phyloP scores from a whole-genome alignment of 92 coral and sea anemone genomes.

The Ricordea florida region DNA sequence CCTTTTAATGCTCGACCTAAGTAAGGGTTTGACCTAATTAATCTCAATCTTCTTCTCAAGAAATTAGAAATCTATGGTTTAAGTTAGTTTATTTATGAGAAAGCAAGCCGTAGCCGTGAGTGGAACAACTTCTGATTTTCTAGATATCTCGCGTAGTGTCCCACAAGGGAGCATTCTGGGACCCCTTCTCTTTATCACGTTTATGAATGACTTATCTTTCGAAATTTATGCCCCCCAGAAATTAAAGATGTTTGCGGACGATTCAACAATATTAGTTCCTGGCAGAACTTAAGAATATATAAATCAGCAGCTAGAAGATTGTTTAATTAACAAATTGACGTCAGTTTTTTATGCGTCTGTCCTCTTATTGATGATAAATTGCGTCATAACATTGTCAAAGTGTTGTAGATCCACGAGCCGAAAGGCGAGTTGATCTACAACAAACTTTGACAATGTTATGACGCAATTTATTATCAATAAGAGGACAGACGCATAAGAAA shows the following conservation, averaged over 20 bases:
- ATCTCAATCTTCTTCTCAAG: neutral
- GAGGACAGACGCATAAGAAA: too few relatives aligned
- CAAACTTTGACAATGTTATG: too few relatives aligned
- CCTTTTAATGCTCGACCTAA: constrained; percentile 1
- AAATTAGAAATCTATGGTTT: constrained; percentile 5
- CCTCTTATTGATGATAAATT: too few relatives aligned
- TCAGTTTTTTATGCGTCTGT: too few relatives aligned
- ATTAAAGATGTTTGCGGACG: constrained; percentile 16
- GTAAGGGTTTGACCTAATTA: neutral
- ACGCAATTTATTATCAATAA: too few relatives aligned
- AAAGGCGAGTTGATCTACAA: too few relatives aligned
- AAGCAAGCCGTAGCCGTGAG: neutral
- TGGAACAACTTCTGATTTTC: neutral
- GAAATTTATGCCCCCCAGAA: neutral
- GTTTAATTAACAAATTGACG: too few relatives aligned
- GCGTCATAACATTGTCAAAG: too few relatives aligned
- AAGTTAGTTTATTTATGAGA: neutral
- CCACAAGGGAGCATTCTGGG: neutral
- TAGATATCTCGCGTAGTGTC: too few relatives aligned
- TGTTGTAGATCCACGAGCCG: too few relatives aligned
- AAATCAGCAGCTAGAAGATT: neutral
- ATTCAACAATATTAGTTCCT: neutral
- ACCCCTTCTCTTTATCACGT: neutral
- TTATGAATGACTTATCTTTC: neutral
- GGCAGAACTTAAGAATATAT: constrained; percentile 6